Conservation (phyloP, 2,888 invertebrate species). For the Sarcophaga variegata region DNA sequence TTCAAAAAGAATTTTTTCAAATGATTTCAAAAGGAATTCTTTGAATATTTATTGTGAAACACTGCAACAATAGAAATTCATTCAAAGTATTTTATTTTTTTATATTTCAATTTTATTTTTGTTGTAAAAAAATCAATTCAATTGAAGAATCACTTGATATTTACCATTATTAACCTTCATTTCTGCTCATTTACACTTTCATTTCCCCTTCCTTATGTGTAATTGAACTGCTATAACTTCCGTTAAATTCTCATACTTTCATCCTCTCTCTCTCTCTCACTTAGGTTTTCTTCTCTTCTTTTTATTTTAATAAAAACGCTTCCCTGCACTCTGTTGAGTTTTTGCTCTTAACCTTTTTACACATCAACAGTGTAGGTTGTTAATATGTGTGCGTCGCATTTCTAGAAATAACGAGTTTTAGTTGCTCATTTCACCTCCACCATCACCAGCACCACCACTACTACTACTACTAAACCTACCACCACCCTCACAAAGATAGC, state of each 20-base stretch:
- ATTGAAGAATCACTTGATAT: background rate
- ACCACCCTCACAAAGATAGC: background rate
- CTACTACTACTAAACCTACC: background rate
- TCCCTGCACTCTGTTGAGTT: too few relatives aligned
- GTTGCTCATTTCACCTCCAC: too few relatives aligned
- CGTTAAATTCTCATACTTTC: background rate
- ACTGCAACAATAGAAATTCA: too few relatives aligned
- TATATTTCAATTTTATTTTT: too few relatives aligned
- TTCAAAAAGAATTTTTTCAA: too few relatives aligned
- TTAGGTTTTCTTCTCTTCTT: background rate
- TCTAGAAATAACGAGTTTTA: too few relatives aligned
- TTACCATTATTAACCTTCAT: background rate
- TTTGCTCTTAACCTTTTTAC: background rate
- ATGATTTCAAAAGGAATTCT: too few relatives aligned
- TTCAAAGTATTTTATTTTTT: too few relatives aligned
- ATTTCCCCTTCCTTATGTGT: conserved; percentile 2
- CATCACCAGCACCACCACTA: too few relatives aligned
- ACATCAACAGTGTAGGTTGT: background rate
- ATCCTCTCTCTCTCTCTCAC: background rate
- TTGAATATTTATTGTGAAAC: too few relatives aligned
- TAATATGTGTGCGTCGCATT: background rate
- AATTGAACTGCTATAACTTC: background rate
- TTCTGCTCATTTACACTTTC: background rate
- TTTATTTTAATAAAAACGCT: background rate
- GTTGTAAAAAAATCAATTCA: background rate